These are phyloP conservation scores for Ochlodes sylvanus DNA, from an alignment of 2,888 invertebrate species.

Conservation along the genomic window DNA sequence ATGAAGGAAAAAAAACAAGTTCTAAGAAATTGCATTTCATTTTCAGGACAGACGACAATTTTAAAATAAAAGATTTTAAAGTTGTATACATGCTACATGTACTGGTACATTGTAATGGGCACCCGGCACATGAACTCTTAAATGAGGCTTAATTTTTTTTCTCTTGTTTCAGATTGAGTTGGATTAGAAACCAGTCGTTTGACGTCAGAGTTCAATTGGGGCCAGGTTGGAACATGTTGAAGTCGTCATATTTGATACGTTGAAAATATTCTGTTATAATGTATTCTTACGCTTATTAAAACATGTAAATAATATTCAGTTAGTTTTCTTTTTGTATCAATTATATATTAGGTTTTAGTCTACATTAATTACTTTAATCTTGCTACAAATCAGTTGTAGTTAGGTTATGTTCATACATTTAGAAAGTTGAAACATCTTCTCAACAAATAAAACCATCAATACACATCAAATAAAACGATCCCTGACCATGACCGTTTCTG, in stretches of 20 bases:
- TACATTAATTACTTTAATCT: no score
- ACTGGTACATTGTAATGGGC: no score
- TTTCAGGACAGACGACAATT: no score
- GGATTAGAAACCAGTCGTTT: slow-evolving; percentile 46
- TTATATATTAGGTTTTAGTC: no score
- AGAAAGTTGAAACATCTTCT: no score
- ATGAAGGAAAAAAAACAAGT: no score
- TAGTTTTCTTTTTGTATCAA: not conserved
- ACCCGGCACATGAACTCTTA: not conserved
- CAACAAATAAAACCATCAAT: no score
- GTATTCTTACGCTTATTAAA: slow-evolving; percentile 22
- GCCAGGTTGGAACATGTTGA: slow-evolving; percentile 32
- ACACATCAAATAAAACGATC: no score
- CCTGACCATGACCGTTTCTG: no score
- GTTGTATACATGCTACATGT: not conserved
- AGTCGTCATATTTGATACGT: slow-evolving; percentile 20
- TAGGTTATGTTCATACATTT: no score
- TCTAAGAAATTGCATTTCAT: no score
- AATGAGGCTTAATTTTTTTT: slow-evolving; percentile 41
- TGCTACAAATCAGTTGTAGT: no score
- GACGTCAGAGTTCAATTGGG: slow-evolving; percentile 51
- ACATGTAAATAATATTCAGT: not conserved
- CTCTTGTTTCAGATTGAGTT: slow-evolving; percentile 60
- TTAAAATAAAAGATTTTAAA: not conserved
- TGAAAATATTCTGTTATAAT: slow-evolving; percentile 30